Base-by-base conservation (phyloP, 2,113 vertebrate genomes). In the Protobothrops mucrosquamatus region DNA sequence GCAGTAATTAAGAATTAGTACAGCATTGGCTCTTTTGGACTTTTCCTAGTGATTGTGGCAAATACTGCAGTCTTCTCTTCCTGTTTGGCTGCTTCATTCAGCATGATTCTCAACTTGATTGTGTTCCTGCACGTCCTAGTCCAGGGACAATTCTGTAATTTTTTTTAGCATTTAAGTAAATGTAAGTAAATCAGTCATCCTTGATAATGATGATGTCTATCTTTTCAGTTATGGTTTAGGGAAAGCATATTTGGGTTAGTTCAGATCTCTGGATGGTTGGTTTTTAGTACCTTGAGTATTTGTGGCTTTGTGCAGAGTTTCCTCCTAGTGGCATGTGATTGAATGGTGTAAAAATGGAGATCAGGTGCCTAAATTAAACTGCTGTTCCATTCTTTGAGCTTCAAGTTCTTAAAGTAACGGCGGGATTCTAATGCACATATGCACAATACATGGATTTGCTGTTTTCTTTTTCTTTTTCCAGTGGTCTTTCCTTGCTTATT, bases 401-500 rank as follows among this genome's bases (percentile, higher is more conserved):
- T 55, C 34, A 57, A 5, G 39, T 18, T 56, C n/a, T 91, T n/a
- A n/a, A 57, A 89, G 22, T 81, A 86, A 90, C 12, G 54, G 23
- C 29, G 46, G 20, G 48, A 51, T 43, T 91, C 39, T 29, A 20
- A 22, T 23, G 48, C 46, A 52, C 14, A 9, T 14, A 20, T 87
- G 22, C 51, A 22, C n/a, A 20, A 24, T 5, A 6, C 43, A 46
- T 56, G 6, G 87, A 81, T 74, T 34, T 74, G 48, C 7, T 94
- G 51, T 93, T 87, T 87, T 94, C 43, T 91, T 48, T 0, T 90
- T 57, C 87, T 34, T 95, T 91, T 94, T 51, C 43, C 91, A 99
- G 99, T 94, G 99, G 99, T 64, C 99, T 99, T 95, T 99, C 99
- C 88, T 97, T 99, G 96, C 98, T 99, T 95, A 99, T 99, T 94